Evolutionary conservation across 2,113 vertebrate genomes (phyloP), one percentile per base, ranked within the genome.

Genomic region (Salvelinus alpinus): DNA sequence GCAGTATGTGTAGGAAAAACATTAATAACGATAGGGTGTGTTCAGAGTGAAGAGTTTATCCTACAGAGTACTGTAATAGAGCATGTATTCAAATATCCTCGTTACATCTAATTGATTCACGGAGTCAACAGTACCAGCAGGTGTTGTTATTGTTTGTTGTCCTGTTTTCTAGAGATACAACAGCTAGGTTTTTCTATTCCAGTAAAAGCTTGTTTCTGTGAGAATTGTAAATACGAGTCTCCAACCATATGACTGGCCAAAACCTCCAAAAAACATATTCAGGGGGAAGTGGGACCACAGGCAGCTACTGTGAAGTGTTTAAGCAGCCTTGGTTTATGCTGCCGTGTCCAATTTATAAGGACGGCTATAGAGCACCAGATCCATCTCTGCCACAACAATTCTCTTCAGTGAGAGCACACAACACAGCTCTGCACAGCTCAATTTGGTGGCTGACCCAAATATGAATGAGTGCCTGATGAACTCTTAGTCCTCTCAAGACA

Each of bases 261-360:
- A 84, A 85, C 88, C 66, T 68, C 66, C 16, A 31, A 87, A 80
- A 82, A 86, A 70, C 85, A 87, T 66, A 86, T 83, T 82, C 64
- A 66, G 27, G 83, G 66, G 75, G 80, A 81, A 83, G 74, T 12
- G 18, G 57, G 71, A 81, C 87, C 78, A 83, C 77, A 76, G 86
- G 86, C 85, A 90, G 73, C 71, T 3, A 25, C 74, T 75, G 73
- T n/a, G 5, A 71, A 73, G 72, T 85, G 80, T 87, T 81, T 79
- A 87, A 79, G 81, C 59, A 80, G 78, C 80, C 80, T 77, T 1
- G 47, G 72, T 82, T 82, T 86, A 80, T 86, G 85, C 81, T 86
- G 78, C 80, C 48, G 51, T 81, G 78, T 88, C 73, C 76, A 85
- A 81, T 89, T 87, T 77, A 85, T 87, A 73, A 80, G 81, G 79